Evolutionary conservation across 2,797 vertebrate species (phyloP), one percentile per base, ranked within the genome.

Genomic region (Falco concolor): DNA sequence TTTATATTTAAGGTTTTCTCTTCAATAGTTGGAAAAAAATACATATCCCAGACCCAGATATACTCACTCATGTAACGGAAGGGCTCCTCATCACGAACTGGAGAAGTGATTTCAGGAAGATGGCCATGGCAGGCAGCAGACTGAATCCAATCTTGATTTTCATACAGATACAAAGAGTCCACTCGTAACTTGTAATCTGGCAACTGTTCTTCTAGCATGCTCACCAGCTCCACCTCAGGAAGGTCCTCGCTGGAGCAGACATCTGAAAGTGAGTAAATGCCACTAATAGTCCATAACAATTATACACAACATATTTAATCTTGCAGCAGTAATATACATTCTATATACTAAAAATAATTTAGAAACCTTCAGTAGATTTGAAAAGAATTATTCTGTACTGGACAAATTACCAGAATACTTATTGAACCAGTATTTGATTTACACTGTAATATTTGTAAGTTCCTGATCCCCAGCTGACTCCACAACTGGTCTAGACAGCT

Each of bases 31-130:
- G 59, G 4, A 12, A 10, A 47, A 82, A 38, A 6, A 32, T 45
- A 30, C 19, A 78, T 42, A 53, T 15, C 36, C 27, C 23, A 50
- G 75, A 67, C 84, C 34, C 52, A 80, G 6, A 63, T 75, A 36
- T 17, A 98, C 99, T 98, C 96, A 99, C 99, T 99, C 99, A 99
- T 99, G 98, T 99, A 99, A 97, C 70, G 98, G 97, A 99, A 99
- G 14, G 99, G 98, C 92, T 99, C 99, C 92, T 99, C 98, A 3
- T 98, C 98, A 93, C 96, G 97, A 95, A 98, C 79, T 13, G 99
- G 98, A 82, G 99, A 98, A 93, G 99, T 95, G 88, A 96, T 64
- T 40, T 95, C 92, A 2, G 97, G 89, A 34, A 93, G 97, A 79
- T 97, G 98, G 12, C 98, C 98, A 5, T 93, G 98, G 77, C 78